Evolutionary conservation across 1,140 invertebrate species (phyloP).

Genomic region (Leptinotarsa undecemlineata): DNA sequence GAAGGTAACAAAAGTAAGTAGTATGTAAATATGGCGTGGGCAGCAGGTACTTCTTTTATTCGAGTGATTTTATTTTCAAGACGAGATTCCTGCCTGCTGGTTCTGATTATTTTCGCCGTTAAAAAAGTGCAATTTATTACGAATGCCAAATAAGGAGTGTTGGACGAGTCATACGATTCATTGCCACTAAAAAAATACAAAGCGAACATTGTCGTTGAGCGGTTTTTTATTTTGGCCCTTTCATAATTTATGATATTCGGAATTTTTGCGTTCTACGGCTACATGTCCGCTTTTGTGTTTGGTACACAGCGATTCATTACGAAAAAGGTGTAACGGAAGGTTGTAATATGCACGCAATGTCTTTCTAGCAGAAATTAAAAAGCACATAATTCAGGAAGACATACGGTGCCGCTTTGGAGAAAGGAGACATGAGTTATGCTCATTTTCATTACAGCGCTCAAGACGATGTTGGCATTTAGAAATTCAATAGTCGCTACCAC

Average conservation of each 20-base stretch:
- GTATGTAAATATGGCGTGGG: conserved; percentile 29
- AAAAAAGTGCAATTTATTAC: conserved; percentile 35
- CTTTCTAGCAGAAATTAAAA: conserved; percentile 10
- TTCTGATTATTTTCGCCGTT: conserved; percentile 35
- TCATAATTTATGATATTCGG: conserved; percentile 65
- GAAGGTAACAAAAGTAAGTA: conserved; percentile 19
- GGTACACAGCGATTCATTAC: conserved; percentile 27
- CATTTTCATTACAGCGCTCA: too few species aligned
- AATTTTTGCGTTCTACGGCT: conserved; percentile 18
- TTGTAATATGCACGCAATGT: conserved; percentile 19
- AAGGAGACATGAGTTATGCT: background rate
- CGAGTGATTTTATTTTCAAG: conserved; percentile 31
- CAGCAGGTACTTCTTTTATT: conserved; percentile 16
- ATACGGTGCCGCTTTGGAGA: background rate
- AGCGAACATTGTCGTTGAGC: conserved; percentile 26
- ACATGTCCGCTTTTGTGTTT: conserved; percentile 23
- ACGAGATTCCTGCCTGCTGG: conserved; percentile 32
- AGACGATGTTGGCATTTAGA: too few species aligned
- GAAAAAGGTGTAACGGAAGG: background rate
- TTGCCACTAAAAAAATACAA: conserved; percentile 34
- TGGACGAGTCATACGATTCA: conserved; percentile 34
- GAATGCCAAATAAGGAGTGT: conserved; percentile 33
- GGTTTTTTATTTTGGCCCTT: conserved; percentile 40
- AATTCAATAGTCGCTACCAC: too few species aligned
- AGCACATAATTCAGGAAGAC: background rate